Conservation (phyloP, 2,888 invertebrate species). For the Nymphalis urticae region DNA sequence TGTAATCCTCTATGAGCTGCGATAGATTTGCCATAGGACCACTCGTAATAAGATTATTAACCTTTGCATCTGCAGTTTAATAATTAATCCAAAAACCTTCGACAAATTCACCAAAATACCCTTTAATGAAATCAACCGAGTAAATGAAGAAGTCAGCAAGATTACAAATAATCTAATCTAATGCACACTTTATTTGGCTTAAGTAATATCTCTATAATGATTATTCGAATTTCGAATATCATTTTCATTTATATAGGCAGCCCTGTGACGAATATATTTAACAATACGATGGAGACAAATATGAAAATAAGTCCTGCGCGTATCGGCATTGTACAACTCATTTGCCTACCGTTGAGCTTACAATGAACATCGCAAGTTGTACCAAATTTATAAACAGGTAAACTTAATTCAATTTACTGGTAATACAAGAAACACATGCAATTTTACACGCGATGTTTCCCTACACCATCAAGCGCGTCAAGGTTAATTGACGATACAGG, state of each 20-base stretch:
- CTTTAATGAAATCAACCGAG: too few species aligned
- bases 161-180: too few species aligned
- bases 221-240: background rate
- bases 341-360: conserved; percentile 74
- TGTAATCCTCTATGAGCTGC: too few species aligned
- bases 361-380: conserved; percentile 40
- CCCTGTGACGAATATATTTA: conserved; percentile 70
- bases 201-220: too few species aligned
- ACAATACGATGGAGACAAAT: conserved; percentile 78
- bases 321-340: conserved; percentile 80
- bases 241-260: conserved; percentile 44
- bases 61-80: too few species aligned
- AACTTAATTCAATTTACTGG: background rate
- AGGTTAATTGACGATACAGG: background rate
- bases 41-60: too few species aligned
- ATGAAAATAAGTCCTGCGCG: conserved; percentile 78
- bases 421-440: background rate
- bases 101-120: too few species aligned
- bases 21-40: too few species aligned
- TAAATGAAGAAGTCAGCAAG: too few species aligned
- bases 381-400: conserved; percentile 8
- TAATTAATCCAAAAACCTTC: too few species aligned
- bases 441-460: background rate
- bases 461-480: too few species aligned
- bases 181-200: too few species aligned